Evolutionary conservation across 2,797 vertebrate genomes (phyloP), one percentile per base, ranked within the genome.

Genomic region (Scarus forsteni): DNA sequence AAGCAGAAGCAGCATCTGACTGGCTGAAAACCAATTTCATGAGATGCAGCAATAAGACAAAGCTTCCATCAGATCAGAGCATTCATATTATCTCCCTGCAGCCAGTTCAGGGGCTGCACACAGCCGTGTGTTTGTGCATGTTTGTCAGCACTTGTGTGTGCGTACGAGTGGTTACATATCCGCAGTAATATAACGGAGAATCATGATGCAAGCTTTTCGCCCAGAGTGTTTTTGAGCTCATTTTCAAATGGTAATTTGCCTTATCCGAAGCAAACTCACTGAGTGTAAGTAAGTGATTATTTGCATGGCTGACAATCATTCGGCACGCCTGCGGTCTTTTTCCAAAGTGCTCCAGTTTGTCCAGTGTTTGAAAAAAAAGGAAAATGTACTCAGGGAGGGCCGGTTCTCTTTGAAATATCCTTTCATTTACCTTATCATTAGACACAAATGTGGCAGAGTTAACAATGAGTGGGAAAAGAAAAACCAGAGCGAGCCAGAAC

Each of bases 231-330:
- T 96, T 95, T 92, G 92, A 96, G 95, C 92, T 97, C 96, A 97
- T 98, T 98, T 98, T 97, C 95, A 97, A 96, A 97, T 96, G 96
- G 93, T 97, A 97, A 97, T 98, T 97, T 96, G 94, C 96, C 96
- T 96, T 96, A 96, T 97, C 95, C 95, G 95, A 92, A 95, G 94
- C 91, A 95, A 96, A 97, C 94, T 95, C 95, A 95, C 95, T 92
- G 92, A 97, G 94, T 97, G 94, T 97, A 97, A 98, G 96, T 97
- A 98, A 98, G 95, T 97, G 95, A 98, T 98, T 98, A 97, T 97
- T 97, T 97, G 96, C 96, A 96, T 97, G 96, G 96, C 94, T 97
- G 96, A 97, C 95, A 97, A 96, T 97, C 95, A 95, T 93, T 96
- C 94, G 90, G 94, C 90, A 92, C 86, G 96, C 95, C 95, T 93